Base-by-base conservation (phyloP, 2,797 vertebrate species). In the Crypturellus tataupa region DNA sequence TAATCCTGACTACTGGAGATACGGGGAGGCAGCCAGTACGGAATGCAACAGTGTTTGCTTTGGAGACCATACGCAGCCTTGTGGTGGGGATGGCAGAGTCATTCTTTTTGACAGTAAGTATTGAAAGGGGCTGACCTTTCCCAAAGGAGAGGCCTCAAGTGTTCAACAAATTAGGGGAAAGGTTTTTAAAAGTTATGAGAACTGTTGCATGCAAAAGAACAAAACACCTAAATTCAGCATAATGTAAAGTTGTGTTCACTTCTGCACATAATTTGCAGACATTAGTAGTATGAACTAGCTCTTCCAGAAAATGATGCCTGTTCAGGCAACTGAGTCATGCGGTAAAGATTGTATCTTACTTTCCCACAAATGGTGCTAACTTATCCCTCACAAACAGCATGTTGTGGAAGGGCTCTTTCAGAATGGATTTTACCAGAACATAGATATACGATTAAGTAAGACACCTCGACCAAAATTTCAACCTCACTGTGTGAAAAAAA, bases 41-140 rank as follows among this genome's bases (percentile, higher is more conserved):
- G 99, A 99, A 97, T 99, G 99, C 84, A 99, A 99, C 98, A 99
- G 99, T 44, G 98, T 99, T 95, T 99, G 99, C 97, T 99, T 99
- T 55, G 99, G 99, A n/a, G 99, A 99, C 97, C 99, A 99, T 93
- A 98, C 98, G 80, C 99, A 99, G 97, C 99, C 99, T 68, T 99
- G 99, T 9, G 99, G 99, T 24, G 99, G 99, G 9, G 99, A 99
- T 35, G 99, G 99, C 90, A 98, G 99, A 97, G 98, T 99, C 97
- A 99, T 99, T 97, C 97, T 99, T 96, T 99, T 99, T 55, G 99
- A 99, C 97, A 99, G 99, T 99, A 97, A 99, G 99, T 98, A 93
- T 8, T 77, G 62, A 85, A 78, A 81, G 12, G 70, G 60, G 29
- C 81, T 47, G 2, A 27, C 47, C 47, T 87, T 93, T 91, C 91